A percentile compares a stretch with the other conserved stretches of the same genome.
These are phyloP conservation scores for Noctua fimbriata DNA, from an alignment of 2,888 invertebrate species.

Conservation along the genomic window DNA sequence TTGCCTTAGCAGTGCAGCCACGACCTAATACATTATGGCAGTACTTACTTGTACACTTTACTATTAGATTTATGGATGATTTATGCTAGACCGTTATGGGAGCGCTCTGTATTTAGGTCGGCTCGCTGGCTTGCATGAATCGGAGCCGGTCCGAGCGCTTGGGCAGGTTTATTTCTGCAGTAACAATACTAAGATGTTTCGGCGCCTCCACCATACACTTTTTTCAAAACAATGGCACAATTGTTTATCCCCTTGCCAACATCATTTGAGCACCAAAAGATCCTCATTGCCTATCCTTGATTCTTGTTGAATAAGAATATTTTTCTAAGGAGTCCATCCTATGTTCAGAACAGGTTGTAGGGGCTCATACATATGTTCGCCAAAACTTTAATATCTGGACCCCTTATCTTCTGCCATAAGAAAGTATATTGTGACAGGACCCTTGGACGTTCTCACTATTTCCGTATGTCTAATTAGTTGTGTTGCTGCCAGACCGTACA, in stretches of 20 bases:
- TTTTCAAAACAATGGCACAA: background rate
- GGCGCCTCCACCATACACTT: background rate
- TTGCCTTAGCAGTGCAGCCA: background rate
- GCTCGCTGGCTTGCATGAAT: background rate
- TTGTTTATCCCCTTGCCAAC: background rate
- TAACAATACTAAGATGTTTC: background rate
- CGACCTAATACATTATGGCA: background rate
- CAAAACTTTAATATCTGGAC: slow-evolving; percentile 88
- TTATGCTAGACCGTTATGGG: background rate
- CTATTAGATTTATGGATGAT: background rate
- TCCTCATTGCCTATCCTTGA: background rate
- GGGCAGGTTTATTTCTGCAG: background rate
- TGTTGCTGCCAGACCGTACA: slow-evolving; percentile 97
- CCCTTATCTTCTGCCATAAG: slow-evolving; percentile 97
- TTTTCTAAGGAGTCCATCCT: background rate
- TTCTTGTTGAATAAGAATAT: background rate
- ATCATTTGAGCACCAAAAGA: background rate
- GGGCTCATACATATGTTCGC: too few relatives aligned
- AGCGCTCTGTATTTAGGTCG: background rate
- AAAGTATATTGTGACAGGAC: slow-evolving; percentile 96
- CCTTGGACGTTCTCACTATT: slow-evolving; percentile 93
- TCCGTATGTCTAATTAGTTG: slow-evolving; percentile 95
- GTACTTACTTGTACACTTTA: background rate
- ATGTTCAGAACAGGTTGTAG: background rate
- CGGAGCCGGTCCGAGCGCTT: background rate